Evolutionary conservation across 2,888 invertebrate species (phyloP).

Genomic region (Helobdella robusta): DNA sequence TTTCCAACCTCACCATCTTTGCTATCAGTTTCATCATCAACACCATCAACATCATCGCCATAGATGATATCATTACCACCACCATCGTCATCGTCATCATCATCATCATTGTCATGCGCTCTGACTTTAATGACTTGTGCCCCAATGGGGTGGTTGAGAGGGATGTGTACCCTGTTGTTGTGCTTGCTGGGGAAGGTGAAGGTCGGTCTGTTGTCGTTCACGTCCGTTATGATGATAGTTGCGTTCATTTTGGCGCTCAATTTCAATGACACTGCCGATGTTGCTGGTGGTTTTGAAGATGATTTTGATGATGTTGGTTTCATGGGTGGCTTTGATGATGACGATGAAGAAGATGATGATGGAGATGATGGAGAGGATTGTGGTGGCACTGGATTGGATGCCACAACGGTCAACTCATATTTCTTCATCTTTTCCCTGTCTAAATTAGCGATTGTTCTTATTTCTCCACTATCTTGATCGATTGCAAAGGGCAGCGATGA

Average conservation of each 20-base stretch:
- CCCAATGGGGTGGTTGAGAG: not conserved
- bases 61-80: not conserved
- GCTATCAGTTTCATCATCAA: no score
- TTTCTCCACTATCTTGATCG: not conserved
- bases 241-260: not conserved
- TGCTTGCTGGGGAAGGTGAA: not conserved
- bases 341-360: not conserved
- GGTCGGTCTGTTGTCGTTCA: conserved; percentile 7
- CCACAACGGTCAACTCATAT: not conserved
- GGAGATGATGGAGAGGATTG: not conserved
- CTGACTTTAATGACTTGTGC: not conserved
- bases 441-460: conserved; percentile 11
- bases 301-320: conserved; percentile 8
- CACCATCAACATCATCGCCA: not conserved
- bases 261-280: not conserved
- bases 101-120: conserved; percentile 12
- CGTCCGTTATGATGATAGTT: not conserved
- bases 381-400: conserved; percentile 12
- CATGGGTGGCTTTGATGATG: conserved; percentile 6
- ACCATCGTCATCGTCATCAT: not conserved
- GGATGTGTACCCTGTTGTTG: not conserved
- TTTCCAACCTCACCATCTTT: conserved; percentile 6
- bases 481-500: conserved; percentile 8
- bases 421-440: conserved; percentile 14
- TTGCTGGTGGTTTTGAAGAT: conserved; percentile 4